phyloP scores from a whole-genome alignment of 2,888 invertebrate species.

The Raillietiella orientalis region DNA sequence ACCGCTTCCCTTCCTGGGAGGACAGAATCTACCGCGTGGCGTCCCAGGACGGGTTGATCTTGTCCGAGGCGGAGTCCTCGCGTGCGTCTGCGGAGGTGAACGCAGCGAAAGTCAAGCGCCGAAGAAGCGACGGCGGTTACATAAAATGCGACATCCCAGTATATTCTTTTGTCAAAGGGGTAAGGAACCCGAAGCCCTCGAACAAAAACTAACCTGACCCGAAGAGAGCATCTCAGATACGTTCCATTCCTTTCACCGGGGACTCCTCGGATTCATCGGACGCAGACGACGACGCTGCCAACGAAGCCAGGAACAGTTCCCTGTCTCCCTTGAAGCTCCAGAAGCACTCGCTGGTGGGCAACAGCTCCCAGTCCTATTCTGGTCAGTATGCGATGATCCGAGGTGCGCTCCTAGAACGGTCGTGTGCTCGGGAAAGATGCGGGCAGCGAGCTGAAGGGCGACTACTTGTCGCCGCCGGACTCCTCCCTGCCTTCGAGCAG shows the following conservation, averaged over 20 bases:
- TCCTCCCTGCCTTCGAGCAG: background rate
- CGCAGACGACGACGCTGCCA: constrained; percentile 28
- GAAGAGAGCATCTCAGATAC: constrained; percentile 69
- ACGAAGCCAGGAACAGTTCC: constrained; percentile 3
- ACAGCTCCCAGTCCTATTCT: too few relatives aligned
- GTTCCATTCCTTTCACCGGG: constrained; percentile 80
- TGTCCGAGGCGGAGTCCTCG: constrained; percentile 15
- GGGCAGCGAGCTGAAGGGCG: constrained; percentile 23
- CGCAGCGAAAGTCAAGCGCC: constrained; percentile 9
- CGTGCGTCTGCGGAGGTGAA: constrained; percentile 18
- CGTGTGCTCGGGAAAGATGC: too few relatives aligned
- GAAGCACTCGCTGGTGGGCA: too few relatives aligned
- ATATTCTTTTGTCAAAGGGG: constrained; percentile 81
- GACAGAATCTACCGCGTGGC: constrained; percentile 73
- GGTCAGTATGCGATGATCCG: too few relatives aligned
- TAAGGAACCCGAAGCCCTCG: constrained; percentile 12
- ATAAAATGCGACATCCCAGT: constrained; percentile 43
- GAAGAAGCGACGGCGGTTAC: constrained; percentile 26
- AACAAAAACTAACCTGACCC: constrained; percentile 2
- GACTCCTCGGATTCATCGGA: constrained; percentile 84
- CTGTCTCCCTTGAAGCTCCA: constrained; percentile 7
- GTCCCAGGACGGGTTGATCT: background rate
- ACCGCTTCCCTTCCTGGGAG: constrained; percentile 75
- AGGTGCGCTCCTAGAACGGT: too few relatives aligned
- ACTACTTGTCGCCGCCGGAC: constrained; percentile 6